These are phyloP conservation scores for Ficedula albicollis DNA, from an alignment of 2,797 vertebrate genomes.

Conservation along the genomic window DNA sequence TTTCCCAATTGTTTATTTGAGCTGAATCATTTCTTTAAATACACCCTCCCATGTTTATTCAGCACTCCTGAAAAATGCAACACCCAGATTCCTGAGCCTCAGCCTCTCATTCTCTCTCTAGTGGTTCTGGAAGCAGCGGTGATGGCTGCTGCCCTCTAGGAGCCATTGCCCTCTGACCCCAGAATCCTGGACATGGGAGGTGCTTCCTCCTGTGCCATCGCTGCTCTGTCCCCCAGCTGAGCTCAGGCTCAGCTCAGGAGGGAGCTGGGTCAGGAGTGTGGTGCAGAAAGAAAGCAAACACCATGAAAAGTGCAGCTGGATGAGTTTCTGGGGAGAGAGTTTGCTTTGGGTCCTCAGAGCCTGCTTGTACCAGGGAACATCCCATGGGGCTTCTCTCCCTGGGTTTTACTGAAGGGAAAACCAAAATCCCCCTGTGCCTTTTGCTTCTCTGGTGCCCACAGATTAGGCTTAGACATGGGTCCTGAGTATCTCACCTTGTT, in stretches of 20 bases:
- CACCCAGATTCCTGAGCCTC: not conserved
- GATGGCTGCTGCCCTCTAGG: not conserved
- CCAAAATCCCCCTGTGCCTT: rapidly evolving
- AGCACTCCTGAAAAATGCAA: constrained; percentile 46
- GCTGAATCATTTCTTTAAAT: constrained; percentile 69
- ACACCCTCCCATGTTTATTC: constrained; percentile 65
- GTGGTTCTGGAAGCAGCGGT: not conserved
- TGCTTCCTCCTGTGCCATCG: constrained; percentile 44
- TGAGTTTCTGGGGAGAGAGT: not conserved
- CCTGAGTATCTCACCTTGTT: not conserved
- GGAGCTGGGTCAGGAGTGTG: not conserved
- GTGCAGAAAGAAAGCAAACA: constrained; percentile 73
- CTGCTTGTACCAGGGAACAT: not conserved
- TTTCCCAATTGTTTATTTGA: constrained; percentile 65
- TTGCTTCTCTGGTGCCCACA: not conserved
- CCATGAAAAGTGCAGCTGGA: not conserved
- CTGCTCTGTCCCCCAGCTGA: not conserved
- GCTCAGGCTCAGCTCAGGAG: not conserved
- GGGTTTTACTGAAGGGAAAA: not conserved
- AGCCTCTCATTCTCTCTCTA: not conserved
- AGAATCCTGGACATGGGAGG: constrained; percentile 38
- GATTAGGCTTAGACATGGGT: not conserved
- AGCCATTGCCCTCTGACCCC: constrained; percentile 54
- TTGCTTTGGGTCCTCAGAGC: not conserved
- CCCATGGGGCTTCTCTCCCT: not conserved